phyloP scores from a whole-genome alignment of 2,888 invertebrate species.

The Cremastinae sp. region DNA sequence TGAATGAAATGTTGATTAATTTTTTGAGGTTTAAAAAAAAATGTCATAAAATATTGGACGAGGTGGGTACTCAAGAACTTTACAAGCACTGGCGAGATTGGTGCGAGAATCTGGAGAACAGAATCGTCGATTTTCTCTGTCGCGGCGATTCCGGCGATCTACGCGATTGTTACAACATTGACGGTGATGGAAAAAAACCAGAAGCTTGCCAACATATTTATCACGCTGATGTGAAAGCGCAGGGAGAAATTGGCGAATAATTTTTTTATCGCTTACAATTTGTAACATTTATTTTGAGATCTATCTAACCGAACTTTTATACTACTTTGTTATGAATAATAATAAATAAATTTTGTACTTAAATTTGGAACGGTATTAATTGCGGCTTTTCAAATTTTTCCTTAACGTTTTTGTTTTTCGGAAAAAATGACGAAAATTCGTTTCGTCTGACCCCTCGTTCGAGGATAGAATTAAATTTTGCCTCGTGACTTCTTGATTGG shows the following conservation, averaged over 20 bases:
- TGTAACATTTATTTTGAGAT: slow-evolving; percentile 5
- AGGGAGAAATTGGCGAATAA: slow-evolving; percentile 50
- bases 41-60: slow-evolving; percentile 70
- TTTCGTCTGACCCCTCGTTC: slow-evolving; percentile 8
- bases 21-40: slow-evolving; percentile 68
- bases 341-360: neutral
- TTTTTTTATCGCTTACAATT: neutral
- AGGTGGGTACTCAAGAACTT: slow-evolving; percentile 65
- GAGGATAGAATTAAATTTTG: slow-evolving; percentile 10
- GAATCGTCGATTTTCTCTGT: slow-evolving; percentile 69
- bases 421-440: neutral
- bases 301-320: too few relatives aligned
- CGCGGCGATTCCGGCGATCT: slow-evolving; percentile 61
- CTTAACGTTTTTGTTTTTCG: neutral
- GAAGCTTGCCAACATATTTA: slow-evolving; percentile 31
- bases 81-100: slow-evolving; percentile 70
- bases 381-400: slow-evolving; percentile 4
- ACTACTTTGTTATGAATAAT: too few relatives aligned
- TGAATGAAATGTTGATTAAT: neutral
- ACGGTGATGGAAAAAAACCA: slow-evolving; percentile 16
- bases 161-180: slow-evolving; percentile 60
- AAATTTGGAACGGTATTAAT: slow-evolving; percentile 48
- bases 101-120: slow-evolving; percentile 51
- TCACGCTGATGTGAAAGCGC: slow-evolving; percentile 54
- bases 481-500: neutral